Conservation (phyloP, 1,140 invertebrate genomes). For the Drosophila fuyamai region DNA sequence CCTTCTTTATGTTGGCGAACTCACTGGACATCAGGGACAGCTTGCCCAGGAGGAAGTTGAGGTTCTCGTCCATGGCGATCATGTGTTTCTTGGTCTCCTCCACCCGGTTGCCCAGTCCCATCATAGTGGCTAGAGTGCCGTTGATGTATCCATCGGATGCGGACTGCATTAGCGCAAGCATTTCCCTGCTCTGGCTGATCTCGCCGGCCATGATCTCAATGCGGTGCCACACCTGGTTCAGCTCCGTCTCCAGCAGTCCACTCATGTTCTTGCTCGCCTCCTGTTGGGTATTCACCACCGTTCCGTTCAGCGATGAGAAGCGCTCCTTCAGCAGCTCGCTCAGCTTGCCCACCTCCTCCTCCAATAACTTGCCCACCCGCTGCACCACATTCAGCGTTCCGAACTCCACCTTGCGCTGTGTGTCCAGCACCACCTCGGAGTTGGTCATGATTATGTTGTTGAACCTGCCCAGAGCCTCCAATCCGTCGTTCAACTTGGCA, state of each 20-base stretch:
- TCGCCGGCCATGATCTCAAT: slow-evolving; percentile 95
- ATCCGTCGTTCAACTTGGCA: slow-evolving; percentile 85
- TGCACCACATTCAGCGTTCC: slow-evolving; percentile 93
- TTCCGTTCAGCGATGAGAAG: slow-evolving; percentile 89
- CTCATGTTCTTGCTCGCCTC: slow-evolving; percentile 91
- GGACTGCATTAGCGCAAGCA: slow-evolving; percentile 90
- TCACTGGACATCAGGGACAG: slow-evolving; percentile 93
- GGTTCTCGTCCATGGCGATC: slow-evolving; percentile 92
- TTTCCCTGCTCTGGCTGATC: slow-evolving; percentile 90
- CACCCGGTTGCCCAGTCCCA: slow-evolving; percentile 92
- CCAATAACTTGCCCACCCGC: slow-evolving; percentile 91
- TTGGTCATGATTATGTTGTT: slow-evolving; percentile 93
- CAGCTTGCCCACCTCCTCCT: slow-evolving; percentile 88
- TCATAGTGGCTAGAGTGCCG: slow-evolving; percentile 92
- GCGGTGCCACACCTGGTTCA: slow-evolving; percentile 94
- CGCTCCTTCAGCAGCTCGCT: slow-evolving; percentile 88
- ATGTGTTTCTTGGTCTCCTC: slow-evolving; percentile 91
- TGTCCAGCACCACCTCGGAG: slow-evolving; percentile 93
- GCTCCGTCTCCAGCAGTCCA: slow-evolving; percentile 91
- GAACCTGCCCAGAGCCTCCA: slow-evolving; percentile 88
- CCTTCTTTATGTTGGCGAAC: slow-evolving; percentile 93
- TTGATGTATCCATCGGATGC: slow-evolving; percentile 93
- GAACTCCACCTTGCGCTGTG: slow-evolving; percentile 93
- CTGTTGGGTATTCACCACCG: slow-evolving; percentile 91
- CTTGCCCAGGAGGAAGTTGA: slow-evolving; percentile 93